phyloP scores from a whole-genome alignment of 2,797 vertebrate genomes.

The Kryptopterus vitreolus region DNA sequence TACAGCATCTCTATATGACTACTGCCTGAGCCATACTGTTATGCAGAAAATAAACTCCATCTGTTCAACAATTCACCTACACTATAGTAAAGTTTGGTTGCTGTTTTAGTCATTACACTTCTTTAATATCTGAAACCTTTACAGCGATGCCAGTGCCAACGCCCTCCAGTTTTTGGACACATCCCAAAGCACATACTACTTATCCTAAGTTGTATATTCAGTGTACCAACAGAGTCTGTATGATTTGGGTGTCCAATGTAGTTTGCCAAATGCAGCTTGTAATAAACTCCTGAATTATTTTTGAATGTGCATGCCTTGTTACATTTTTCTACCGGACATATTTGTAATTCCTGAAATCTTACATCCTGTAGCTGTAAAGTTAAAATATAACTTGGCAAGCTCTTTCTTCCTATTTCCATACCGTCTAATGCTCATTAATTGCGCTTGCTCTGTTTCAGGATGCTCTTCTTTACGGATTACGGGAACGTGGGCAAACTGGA shows the following conservation, averaged over 20 bases:
- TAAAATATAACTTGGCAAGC: neutral
- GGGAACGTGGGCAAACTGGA: conserved; percentile 91
- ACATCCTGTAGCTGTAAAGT: neutral
- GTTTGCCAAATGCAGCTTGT: neutral
- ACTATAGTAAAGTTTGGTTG: neutral
- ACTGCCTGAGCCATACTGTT: neutral
- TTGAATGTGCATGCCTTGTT: neutral
- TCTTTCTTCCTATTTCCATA: conserved; percentile 1
- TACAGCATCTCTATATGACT: neutral
- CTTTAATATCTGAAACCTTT: neutral
- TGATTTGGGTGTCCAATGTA: neutral
- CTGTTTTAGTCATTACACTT: neutral
- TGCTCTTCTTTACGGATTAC: conserved; percentile 97
- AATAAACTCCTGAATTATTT: neutral
- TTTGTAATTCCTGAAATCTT: neutral
- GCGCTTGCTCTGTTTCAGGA: conserved; percentile 69
- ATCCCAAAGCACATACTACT: neutral
- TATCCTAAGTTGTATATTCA: neutral
- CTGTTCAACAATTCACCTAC: neutral
- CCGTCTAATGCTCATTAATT: conserved; percentile 8
- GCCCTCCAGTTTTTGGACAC: neutral
- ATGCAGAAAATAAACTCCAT: neutral
- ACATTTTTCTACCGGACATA: neutral
- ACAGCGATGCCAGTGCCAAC: neutral
- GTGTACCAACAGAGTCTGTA: neutral